These are phyloP conservation scores for Dipodomys merriami DNA, from an alignment of 2,113 vertebrate species.

Conservation along the genomic window DNA sequence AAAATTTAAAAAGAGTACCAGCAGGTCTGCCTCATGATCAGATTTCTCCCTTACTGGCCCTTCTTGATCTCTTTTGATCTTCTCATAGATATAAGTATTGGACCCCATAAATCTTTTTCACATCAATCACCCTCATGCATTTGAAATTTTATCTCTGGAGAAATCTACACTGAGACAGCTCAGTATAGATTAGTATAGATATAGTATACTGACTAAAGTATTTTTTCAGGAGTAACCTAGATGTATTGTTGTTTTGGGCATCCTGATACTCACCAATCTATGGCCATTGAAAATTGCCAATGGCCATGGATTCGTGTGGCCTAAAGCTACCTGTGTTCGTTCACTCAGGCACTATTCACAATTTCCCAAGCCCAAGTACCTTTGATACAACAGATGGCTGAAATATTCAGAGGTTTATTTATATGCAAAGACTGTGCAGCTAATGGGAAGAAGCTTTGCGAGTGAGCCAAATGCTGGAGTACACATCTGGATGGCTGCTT, in stretches of 20 bases:
- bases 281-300: not conserved
- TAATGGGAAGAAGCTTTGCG: constrained; percentile 57
- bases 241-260: not conserved
- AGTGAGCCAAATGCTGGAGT: constrained; percentile 50
- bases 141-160: constrained; percentile 3
- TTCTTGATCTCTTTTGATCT: not conserved
- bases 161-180: constrained; percentile 38
- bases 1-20: not conserved
- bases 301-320: not conserved
- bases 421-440: constrained; percentile 56
- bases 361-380: constrained; percentile 23
- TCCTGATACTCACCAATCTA: not conserved
- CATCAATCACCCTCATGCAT: not conserved
- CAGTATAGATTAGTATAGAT: not conserved
- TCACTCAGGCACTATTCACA: not conserved
- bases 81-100: not conserved
- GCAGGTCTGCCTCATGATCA: not conserved
- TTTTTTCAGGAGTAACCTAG: constrained; percentile 9
- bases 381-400: constrained; percentile 57
- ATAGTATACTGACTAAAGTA: not conserved
- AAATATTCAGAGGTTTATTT: constrained; percentile 58
- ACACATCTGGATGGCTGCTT: constrained; percentile 60
- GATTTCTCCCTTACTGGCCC: not conserved
- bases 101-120: not conserved
- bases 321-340: not conserved